Conservation (phyloP, 2,888 invertebrate genomes). For the Sericinus montela region DNA sequence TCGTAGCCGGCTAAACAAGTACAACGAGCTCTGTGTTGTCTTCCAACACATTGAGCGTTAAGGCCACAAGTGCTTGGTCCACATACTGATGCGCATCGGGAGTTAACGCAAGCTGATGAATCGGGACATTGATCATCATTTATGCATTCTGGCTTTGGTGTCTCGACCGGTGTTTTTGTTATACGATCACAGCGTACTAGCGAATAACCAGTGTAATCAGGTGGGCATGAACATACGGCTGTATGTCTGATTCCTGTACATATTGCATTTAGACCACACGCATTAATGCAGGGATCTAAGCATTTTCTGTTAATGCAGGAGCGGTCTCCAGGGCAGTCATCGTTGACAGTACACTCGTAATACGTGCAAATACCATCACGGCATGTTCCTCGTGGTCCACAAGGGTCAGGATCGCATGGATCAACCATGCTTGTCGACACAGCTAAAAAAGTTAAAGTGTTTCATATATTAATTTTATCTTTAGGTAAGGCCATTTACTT, state of each 20-base stretch:
- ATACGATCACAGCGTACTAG: constrained; percentile 83
- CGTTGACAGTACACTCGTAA: constrained; percentile 92
- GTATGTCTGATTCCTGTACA: constrained; percentile 86
- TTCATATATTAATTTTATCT: not conserved
- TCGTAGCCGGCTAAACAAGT: constrained; percentile 90
- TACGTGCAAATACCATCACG: constrained; percentile 83
- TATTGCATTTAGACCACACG: constrained; percentile 91
- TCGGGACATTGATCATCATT: constrained; percentile 89
- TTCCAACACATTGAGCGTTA: constrained; percentile 88
- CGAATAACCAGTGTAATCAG: constrained; percentile 87
- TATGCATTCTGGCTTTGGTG: constrained; percentile 86
- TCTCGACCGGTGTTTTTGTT: constrained; percentile 45
- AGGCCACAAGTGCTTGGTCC: constrained; percentile 84
- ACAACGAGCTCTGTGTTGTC: constrained; percentile 89
- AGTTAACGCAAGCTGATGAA: constrained; percentile 89
- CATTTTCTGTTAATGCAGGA: constrained; percentile 92
- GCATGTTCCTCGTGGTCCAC: constrained; percentile 84
- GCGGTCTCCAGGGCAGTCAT: constrained; percentile 90
- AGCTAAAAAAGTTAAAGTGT: constrained; percentile 32
- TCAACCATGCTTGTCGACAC: constrained; percentile 59
- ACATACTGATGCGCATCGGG: constrained; percentile 88
- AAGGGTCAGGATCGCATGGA: constrained; percentile 85
- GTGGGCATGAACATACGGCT: constrained; percentile 90
- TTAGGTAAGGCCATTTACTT: too few relatives aligned
- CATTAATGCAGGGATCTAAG: constrained; percentile 88